These are phyloP conservation scores for Bombus difficillimus DNA, from an alignment of 1,140 invertebrate genomes.

Conservation along the genomic window DNA sequence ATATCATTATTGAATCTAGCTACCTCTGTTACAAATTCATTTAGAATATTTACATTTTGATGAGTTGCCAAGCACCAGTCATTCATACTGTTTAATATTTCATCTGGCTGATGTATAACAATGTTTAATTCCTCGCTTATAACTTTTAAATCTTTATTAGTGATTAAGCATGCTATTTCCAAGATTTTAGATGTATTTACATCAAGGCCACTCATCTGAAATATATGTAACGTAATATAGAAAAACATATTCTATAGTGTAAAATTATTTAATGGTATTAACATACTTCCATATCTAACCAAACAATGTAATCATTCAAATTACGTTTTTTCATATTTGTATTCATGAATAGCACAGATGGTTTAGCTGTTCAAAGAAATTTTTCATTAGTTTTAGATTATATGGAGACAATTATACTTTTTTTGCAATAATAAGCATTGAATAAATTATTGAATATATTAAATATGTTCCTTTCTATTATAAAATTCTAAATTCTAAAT, in stretches of 20 bases:
- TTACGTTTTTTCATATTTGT: background rate
- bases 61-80: conserved; percentile 93
- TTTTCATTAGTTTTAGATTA: background rate
- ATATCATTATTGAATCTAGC: background rate
- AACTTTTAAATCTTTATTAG: conserved; percentile 90
- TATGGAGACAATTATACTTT: background rate
- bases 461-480: background rate
- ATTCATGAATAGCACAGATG: background rate
- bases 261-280: conserved; percentile 10
- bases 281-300: conserved; percentile 77
- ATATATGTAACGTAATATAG: conserved; percentile 6
- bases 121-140: conserved; percentile 90
- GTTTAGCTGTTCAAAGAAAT: conserved; percentile 17
- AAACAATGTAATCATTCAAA: conserved; percentile 63
- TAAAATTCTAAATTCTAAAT: background rate
- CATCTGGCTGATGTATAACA: conserved; percentile 90
- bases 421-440: background rate
- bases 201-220: conserved; percentile 86
- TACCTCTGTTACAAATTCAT: background rate
- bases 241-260: background rate
- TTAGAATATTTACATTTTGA: conserved; percentile 83
- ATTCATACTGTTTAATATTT: conserved; percentile 90
- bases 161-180: conserved; percentile 94
- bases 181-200: conserved; percentile 90
- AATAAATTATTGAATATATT: background rate